Evolutionary conservation across 2,797 vertebrate species (phyloP), one percentile per base, ranked within the genome.

Genomic region (Orientallactaga sibirica): DNA sequence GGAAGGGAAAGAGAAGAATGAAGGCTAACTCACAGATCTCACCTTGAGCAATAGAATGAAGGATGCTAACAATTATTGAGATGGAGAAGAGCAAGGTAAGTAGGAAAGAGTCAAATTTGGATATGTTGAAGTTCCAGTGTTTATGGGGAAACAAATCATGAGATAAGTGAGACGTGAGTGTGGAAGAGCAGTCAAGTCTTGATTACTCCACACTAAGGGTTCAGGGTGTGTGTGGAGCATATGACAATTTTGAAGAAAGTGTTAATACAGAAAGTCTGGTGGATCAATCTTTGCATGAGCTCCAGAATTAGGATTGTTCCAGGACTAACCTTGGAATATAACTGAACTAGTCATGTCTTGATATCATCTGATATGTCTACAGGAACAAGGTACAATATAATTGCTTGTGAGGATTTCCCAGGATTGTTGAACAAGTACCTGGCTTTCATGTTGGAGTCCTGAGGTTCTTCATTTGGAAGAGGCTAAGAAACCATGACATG

Each of bases 381-480:
- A 88, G 71, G 37, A 88, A 87, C n/a, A 24, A 43, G 18, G 22
- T 37, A 29, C 22, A 2, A 15, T 55, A 7, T 25, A 33, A 9
- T 33, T 79, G 55, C 7, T 70, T 76, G 76, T 27, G 7, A 41
- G 77, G 62, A 86, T 64, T n/a, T 95, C 66, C 76, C 76, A 37
- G 41, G 67, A 73, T n/a, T 74, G 14, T 85, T 79, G n/a, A 77
- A 19, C 2, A 92, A 90, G 68, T 58, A 90, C 27, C 62, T 68
- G 14, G 18, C 86, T 93, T 94, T n/a, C 3, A 61, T 62, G 16
- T 37, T 61, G 73, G 73, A 25, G 33, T 79, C n/a, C 70, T 64
- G n/a, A 82, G 33, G 58, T 94, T 86, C 43, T 64, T 78, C 48
- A 48, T 81, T 20, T 15, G 22, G 27, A 75, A 86, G 94, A 58